These are phyloP conservation scores for Charaxes varanes DNA, from an alignment of 1,140 invertebrate genomes.

Conservation along the genomic window DNA sequence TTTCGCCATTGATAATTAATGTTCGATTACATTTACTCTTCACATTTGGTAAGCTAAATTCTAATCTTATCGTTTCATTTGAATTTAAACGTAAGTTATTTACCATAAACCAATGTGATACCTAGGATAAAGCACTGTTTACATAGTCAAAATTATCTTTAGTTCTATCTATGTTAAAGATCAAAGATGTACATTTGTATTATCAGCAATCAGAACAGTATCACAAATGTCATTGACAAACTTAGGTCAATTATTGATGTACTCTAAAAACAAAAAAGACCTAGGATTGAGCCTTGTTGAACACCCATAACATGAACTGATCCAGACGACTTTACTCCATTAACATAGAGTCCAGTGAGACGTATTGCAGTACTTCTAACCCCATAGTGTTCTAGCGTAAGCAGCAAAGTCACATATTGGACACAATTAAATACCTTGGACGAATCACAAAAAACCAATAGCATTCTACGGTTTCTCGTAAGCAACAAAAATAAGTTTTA, in stretches of 20 bases:
- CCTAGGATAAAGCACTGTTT: no score
- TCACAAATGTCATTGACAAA: no score
- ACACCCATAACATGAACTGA: slow-evolving; percentile 1
- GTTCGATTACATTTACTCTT: no score
- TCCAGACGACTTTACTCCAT: slow-evolving; percentile 1
- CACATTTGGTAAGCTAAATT: no score
- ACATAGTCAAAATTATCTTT: no score
- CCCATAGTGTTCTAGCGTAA: slow-evolving; percentile 1
- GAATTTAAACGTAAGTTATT: neutral
- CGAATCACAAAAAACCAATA: slow-evolving; percentile 8
- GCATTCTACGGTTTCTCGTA: slow-evolving; percentile 8
- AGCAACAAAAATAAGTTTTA: slow-evolving; percentile 13
- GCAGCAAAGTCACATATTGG: neutral
- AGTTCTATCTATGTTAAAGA: no score
- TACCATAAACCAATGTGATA: neutral
- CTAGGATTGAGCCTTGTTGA: slow-evolving; percentile 10
- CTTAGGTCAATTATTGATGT: neutral
- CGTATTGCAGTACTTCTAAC: neutral
- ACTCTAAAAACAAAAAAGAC: slow-evolving; percentile 2
- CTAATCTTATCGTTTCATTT: no score
- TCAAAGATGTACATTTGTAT: no score
- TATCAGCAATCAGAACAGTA: no score
- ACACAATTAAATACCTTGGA: slow-evolving; percentile 11
- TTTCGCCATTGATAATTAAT: no score
- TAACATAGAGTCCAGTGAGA: slow-evolving; percentile 1